Conservation (phyloP, 2,113 vertebrate genomes). For the Silurus asotus region DNA sequence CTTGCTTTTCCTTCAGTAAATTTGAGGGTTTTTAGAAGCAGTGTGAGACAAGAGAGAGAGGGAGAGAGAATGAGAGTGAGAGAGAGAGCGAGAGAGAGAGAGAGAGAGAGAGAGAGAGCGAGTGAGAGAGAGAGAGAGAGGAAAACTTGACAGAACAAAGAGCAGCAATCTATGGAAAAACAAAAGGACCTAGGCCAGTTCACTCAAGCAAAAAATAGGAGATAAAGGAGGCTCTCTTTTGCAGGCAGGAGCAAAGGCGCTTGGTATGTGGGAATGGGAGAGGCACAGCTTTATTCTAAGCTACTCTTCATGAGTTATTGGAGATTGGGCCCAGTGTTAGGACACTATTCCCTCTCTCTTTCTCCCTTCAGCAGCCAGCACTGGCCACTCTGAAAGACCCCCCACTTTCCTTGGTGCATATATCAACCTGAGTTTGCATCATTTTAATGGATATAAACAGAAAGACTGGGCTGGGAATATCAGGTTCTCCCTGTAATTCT, state of each 20-base stretch:
- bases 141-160: slow-evolving; percentile 81
- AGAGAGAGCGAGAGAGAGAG: slow-evolving; percentile 36
- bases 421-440: slow-evolving; percentile 27
- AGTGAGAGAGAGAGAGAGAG: slow-evolving; percentile 24
- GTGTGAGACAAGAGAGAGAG: slow-evolving; percentile 42
- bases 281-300: slow-evolving; percentile 74
- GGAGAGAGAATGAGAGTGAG: slow-evolving; percentile 47
- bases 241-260: slow-evolving; percentile 79
- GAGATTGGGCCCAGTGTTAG: slow-evolving; percentile 61
- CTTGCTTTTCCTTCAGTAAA: slow-evolving; percentile 66
- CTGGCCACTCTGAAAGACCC: slow-evolving; percentile 35
- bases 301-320: slow-evolving; percentile 81
- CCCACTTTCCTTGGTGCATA: slow-evolving; percentile 28
- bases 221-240: slow-evolving; percentile 89
- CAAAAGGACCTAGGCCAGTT: slow-evolving; percentile 84
- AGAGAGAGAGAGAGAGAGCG: slow-evolving; percentile 45
- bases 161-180: slow-evolving; percentile 90
- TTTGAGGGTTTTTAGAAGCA: slow-evolving; percentile 62
- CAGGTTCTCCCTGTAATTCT: neutral
- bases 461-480: neutral
- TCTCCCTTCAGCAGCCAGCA: slow-evolving; percentile 38
- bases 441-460: slow-evolving; percentile 22
- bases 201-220: slow-evolving; percentile 89
- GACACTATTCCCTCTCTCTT: slow-evolving; percentile 52
- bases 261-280: slow-evolving; percentile 87